phyloP scores from a whole-genome alignment of 2,113 vertebrate genomes.

The Ctenodactylus gundi region DNA sequence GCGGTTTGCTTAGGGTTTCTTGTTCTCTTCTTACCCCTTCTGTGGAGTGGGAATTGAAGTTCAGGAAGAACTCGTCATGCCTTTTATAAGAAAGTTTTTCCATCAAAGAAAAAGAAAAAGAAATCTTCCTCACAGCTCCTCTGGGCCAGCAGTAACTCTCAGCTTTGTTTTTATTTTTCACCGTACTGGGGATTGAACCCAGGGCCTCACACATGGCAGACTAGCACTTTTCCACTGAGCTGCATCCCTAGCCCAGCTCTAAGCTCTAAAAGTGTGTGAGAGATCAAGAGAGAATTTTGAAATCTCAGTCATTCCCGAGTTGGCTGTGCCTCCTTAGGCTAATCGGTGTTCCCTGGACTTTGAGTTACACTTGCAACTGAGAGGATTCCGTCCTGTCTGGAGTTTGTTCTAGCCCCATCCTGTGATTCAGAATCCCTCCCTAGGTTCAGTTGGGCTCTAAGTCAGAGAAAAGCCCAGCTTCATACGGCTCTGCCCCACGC shows the following conservation, averaged over 20 bases:
- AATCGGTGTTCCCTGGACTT: background rate
- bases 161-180: too few species aligned
- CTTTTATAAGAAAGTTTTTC: background rate
- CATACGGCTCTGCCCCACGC: background rate
- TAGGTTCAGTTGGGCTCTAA: background rate
- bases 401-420: background rate
- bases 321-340: background rate
- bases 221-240: too few species aligned
- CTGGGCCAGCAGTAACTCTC: background rate
- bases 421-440: background rate
- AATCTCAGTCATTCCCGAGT: background rate
- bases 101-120: background rate
- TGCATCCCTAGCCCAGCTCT: too few species aligned
- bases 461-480: background rate
- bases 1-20: constrained; percentile 65
- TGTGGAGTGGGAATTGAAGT: background rate
- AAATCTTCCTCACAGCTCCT: background rate
- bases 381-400: background rate
- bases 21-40: constrained; percentile 22
- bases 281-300: background rate
- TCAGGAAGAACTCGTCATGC: background rate
- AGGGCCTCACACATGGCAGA: too few species aligned
- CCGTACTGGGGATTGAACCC: too few species aligned
- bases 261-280: background rate
- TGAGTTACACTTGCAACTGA: background rate